phyloP scores from a whole-genome alignment of 2,888 invertebrate genomes.

The Sphaerophoria rueppellii region DNA sequence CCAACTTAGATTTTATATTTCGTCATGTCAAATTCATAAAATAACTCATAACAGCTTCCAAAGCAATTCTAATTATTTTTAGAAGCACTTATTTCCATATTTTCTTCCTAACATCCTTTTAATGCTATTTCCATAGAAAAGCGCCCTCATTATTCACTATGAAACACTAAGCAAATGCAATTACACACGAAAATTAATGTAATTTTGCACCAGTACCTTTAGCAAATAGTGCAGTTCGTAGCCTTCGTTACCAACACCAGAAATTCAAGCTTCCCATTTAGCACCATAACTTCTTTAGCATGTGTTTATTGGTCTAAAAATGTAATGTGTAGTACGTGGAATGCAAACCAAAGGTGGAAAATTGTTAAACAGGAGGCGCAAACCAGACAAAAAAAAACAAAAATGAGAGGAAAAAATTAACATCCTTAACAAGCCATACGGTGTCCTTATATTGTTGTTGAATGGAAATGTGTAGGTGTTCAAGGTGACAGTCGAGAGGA shows the following conservation, averaged over 20 bases:
- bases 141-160: conserved; percentile 19
- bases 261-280: not conserved
- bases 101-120: not conserved
- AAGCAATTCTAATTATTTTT: too few relatives aligned
- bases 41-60: not conserved
- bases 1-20: too few relatives aligned
- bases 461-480: not conserved
- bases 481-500: not conserved
- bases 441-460: not conserved
- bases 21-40: not conserved
- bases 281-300: conserved; percentile 18
- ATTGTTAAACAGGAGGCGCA: not conserved
- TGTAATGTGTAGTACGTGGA: conserved; percentile 48
- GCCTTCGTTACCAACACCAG: not conserved
- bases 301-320: conserved; percentile 26
- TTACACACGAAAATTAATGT: conserved; percentile 16
- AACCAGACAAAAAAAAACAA: not conserved
- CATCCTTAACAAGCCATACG: not conserved
- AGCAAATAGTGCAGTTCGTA: too few relatives aligned
- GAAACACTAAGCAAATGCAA: conserved; percentile 13
- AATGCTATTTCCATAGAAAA: not conserved
- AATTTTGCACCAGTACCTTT: not conserved
- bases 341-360: conserved; percentile 12
- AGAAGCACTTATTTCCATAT: too few relatives aligned
- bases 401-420: not conserved